Conservation (phyloP, 2,113 vertebrate species). For the Limanda limanda region DNA sequence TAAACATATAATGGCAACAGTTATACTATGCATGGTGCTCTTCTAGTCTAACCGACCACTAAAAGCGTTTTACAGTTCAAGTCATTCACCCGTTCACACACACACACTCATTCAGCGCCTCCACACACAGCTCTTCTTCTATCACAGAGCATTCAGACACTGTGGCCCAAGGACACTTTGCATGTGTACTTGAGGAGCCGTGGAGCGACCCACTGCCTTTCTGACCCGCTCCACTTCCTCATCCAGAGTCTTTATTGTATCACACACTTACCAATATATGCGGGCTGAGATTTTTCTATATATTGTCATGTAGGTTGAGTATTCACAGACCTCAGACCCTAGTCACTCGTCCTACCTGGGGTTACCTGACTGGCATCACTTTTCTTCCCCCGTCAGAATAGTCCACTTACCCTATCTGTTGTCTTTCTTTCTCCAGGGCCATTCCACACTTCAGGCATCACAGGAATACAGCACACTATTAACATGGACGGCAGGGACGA, state of each 20-base stretch:
- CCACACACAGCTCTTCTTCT: no score
- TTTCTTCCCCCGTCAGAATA: no score
- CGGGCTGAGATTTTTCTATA: not conserved
- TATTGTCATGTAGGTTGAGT: no score
- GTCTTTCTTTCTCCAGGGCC: constrained; percentile 72
- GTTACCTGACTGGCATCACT: not conserved
- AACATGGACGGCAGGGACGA: constrained; percentile 84
- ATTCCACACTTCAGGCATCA: constrained; percentile 82
- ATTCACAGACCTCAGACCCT: not conserved
- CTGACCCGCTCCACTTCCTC: not conserved
- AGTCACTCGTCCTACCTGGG: not conserved
- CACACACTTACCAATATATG: no score
- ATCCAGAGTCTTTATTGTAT: not conserved
- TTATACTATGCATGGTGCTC: no score
- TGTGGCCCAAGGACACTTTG: not conserved
- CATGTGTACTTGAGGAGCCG: not conserved
- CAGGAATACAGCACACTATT: constrained; percentile 81
- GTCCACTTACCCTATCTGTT: not conserved
- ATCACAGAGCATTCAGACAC: no score
- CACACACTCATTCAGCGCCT: not conserved
- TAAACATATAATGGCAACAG: no score
- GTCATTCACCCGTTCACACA: not conserved
- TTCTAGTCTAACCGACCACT: no score
- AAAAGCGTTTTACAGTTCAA: not conserved
- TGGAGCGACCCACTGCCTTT: not conserved